phyloP scores from a whole-genome alignment of 2,113 vertebrate species.

The Kryptolebias marmoratus region DNA sequence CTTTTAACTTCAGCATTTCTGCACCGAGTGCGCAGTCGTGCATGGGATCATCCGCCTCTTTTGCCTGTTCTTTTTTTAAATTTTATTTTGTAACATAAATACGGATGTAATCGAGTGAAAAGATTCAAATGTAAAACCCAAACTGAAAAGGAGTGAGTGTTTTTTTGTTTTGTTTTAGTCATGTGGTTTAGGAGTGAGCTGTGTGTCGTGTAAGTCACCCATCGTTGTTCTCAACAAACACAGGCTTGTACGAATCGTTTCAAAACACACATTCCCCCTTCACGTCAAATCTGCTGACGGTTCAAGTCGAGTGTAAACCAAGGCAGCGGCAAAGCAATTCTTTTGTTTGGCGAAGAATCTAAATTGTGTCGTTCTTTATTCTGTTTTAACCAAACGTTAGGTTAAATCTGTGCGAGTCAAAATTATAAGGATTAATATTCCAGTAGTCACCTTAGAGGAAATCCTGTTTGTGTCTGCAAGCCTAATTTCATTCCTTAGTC shows the following conservation, averaged over 20 bases:
- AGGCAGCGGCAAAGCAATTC: conserved; percentile 5
- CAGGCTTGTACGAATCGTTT: conserved; percentile 14
- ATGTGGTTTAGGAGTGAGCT: conserved; percentile 1
- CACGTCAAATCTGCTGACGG: background rate
- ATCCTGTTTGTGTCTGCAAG: background rate
- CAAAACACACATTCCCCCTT: background rate
- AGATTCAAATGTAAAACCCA: background rate
- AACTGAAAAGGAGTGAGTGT: background rate
- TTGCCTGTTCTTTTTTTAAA: conserved; percentile 4
- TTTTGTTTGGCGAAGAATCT: conserved; percentile 1
- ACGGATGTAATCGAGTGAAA: background rate
- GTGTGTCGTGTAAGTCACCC: background rate
- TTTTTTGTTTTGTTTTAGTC: background rate
- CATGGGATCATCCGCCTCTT: conserved; percentile 9
- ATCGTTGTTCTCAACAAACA: background rate
- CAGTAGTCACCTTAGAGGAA: conserved; percentile 49
- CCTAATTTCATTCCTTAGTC: conserved; percentile 33
- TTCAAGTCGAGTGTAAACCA: conserved; percentile 10
- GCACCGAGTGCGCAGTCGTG: background rate
- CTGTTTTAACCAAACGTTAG: background rate
- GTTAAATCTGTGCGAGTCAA: background rate
- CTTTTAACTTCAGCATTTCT: conserved; percentile 24
- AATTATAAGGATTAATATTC: conserved; percentile 5
- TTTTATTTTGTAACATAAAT: background rate
- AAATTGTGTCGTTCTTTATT: conserved; percentile 3